These are phyloP conservation scores for Caretta caretta DNA, from an alignment of 2,113 vertebrate species.

Conservation along the genomic window DNA sequence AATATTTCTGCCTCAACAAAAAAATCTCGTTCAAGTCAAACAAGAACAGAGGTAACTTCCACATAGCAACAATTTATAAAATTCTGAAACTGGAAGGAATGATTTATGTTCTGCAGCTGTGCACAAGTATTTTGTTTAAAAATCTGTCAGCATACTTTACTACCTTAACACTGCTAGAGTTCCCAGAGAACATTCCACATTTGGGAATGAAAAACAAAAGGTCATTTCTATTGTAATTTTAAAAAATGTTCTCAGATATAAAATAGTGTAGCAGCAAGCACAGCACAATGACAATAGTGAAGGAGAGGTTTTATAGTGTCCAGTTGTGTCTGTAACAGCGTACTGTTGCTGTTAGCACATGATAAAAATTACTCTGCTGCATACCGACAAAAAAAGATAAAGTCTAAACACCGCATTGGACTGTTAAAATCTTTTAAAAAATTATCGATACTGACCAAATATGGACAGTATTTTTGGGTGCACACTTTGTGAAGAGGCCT, in stretches of 20 bases:
- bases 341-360: not conserved
- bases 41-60: conserved; percentile 60
- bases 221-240: conserved; percentile 50
- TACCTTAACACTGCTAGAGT: conserved; percentile 55
- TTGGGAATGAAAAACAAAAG: conserved; percentile 62
- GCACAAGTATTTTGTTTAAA: conserved; percentile 67
- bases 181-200: conserved; percentile 23
- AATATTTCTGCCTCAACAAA: conserved; percentile 53
- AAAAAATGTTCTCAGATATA: conserved; percentile 20
- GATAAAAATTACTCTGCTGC: not conserved
- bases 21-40: conserved; percentile 63
- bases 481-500: not conserved
- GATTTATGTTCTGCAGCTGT: conserved; percentile 74
- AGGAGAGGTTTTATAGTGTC: not conserved
- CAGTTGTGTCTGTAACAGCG: not conserved
- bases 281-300: not conserved
- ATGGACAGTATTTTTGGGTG: not conserved
- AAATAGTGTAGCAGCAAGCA: conserved; percentile 44
- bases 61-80: conserved; percentile 60
- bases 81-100: conserved; percentile 57
- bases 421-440: not conserved
- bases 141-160: conserved; percentile 44
- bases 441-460: not conserved
- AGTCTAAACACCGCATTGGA: not conserved
- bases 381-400: not conserved